These are phyloP conservation scores for Petrocephalus microphthalmus DNA, from an alignment of 2,113 vertebrate species.

Conservation along the genomic window DNA sequence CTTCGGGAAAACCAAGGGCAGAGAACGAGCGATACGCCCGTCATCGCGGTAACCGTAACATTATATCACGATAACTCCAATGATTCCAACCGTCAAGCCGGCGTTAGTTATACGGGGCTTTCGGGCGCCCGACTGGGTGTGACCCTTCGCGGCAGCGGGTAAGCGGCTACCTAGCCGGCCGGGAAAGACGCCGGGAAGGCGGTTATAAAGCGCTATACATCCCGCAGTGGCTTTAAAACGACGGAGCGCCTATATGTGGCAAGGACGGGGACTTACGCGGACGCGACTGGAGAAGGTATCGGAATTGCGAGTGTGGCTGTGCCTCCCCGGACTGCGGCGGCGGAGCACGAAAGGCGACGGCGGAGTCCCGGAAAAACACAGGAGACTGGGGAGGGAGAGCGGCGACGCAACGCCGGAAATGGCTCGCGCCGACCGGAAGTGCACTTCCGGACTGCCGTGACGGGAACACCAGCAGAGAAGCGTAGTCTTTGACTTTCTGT, in stretches of 20 bases:
- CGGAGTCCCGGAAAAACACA: slow-evolving; percentile 34
- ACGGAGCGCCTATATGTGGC: neutral
- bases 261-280: neutral
- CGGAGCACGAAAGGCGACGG: slow-evolving; percentile 34
- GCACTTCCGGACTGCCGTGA: neutral
- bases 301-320: slow-evolving; percentile 17
- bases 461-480: neutral
- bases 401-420: slow-evolving; percentile 22
- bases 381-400: slow-evolving; percentile 19
- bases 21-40: neutral
- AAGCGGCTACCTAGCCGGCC: neutral
- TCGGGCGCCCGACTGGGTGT: neutral
- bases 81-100: neutral
- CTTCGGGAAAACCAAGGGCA: neutral
- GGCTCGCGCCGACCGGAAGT: neutral
- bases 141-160: slow-evolving; percentile 7
- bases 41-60: neutral
- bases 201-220: neutral
- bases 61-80: neutral
- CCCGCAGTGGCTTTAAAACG: neutral
- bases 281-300: neutral
- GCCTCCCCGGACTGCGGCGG: slow-evolving; percentile 22
- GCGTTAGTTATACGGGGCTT: neutral
- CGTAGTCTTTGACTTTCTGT: neutral
- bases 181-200: neutral